Evolutionary conservation across 2,888 invertebrate species (phyloP).

Genomic region (Amiota minor): DNA sequence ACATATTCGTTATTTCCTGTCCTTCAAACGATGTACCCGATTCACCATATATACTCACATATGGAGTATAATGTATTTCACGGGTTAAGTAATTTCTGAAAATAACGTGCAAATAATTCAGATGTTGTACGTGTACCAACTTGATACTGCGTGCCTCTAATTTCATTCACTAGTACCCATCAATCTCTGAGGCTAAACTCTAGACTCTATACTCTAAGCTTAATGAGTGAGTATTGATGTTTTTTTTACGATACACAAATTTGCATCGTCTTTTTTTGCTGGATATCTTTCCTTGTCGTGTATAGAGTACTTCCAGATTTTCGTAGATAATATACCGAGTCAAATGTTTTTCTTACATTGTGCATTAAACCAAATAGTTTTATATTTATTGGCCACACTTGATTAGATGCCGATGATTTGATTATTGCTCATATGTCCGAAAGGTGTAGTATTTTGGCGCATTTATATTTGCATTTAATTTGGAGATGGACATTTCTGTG

Average conservation of each 20-base stretch:
- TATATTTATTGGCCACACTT: not conserved
- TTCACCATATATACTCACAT: too few species aligned
- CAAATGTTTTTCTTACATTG: too few species aligned
- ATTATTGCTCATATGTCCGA: not conserved
- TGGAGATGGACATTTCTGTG: not conserved
- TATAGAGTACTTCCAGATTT: not conserved
- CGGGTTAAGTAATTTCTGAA: too few species aligned
- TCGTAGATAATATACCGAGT: too few species aligned
- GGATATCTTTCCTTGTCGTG: not conserved
- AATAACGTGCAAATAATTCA: too few species aligned
- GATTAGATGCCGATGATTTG: not conserved
- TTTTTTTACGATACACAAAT: not conserved
- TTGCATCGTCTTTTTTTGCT: too few species aligned
- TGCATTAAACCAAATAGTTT: not conserved
- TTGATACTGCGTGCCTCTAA: too few species aligned
- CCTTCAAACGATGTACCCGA: too few species aligned
- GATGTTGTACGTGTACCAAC: too few species aligned
- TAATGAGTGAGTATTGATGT: not conserved
- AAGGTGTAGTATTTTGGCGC: not conserved
- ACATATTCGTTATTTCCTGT: too few species aligned
- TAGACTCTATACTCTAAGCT: not conserved
- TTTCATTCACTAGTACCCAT: not conserved
- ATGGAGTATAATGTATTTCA: too few species aligned
- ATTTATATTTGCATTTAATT: not conserved
- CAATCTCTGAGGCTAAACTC: not conserved